Evolutionary conservation across 2,797 vertebrate species (phyloP).

Genomic region (Acanthiza pusilla): DNA sequence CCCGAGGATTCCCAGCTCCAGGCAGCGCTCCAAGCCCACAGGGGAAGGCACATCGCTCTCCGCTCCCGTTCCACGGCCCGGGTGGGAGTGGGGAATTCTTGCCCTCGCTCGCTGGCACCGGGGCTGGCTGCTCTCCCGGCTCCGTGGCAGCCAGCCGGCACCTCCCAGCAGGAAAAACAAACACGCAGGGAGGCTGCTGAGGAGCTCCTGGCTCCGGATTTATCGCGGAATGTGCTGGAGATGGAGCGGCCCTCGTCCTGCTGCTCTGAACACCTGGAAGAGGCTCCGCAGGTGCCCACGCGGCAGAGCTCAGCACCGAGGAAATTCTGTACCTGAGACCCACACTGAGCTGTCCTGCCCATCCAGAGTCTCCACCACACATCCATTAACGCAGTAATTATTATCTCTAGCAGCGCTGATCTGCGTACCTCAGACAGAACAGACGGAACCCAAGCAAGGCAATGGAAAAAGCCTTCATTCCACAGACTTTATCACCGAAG

Average conservation of each 20-base stretch:
- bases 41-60: background rate
- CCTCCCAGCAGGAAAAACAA: background rate
- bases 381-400: fast-evolving
- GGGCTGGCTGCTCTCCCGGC: background rate
- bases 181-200: background rate
- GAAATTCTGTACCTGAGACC: fast-evolving
- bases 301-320: fast-evolving
- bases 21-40: background rate
- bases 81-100: background rate
- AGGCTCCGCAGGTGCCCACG: background rate
- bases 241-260: background rate
- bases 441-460: background rate
- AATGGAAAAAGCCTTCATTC: background rate
- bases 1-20: background rate
- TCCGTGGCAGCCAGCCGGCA: background rate
- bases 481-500: background rate
- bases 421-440: background rate
- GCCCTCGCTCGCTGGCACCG: background rate
- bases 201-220: background rate
- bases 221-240: background rate
- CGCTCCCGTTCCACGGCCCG: background rate
- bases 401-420: fast-evolving
- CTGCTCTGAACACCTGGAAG: background rate
- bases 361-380: fast-evolving
- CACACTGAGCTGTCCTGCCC: fast-evolving